These are phyloP conservation scores for Drymonia ruficornis DNA, from an alignment of 2,888 invertebrate species.

Conservation along the genomic window DNA sequence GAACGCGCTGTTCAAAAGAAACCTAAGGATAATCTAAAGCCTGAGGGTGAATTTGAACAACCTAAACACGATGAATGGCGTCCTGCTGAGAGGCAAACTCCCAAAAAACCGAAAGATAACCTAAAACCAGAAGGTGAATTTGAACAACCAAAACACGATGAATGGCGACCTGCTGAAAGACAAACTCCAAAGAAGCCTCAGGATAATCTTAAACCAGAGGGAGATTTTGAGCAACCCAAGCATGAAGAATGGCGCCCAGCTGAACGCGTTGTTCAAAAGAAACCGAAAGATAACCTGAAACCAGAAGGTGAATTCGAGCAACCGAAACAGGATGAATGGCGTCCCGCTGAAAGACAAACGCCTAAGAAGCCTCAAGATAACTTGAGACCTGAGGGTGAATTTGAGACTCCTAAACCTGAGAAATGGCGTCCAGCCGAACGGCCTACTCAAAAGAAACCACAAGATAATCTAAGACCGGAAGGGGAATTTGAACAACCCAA, in stretches of 20 bases:
- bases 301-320: constrained; percentile 30
- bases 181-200: constrained; percentile 54
- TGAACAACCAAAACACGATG: constrained; percentile 65
- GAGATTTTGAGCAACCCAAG: constrained; percentile 66
- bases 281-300: constrained; percentile 24
- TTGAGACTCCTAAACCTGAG: constrained; percentile 59
- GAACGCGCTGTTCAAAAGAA: constrained; percentile 67
- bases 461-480: constrained; percentile 86
- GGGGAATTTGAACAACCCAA: constrained; percentile 82
- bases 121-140: constrained; percentile 86
- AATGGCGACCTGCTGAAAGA: constrained; percentile 66
- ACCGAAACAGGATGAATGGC: constrained; percentile 29
- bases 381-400: constrained; percentile 21
- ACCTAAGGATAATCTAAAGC: constrained; percentile 83
- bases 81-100: constrained; percentile 77
- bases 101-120: constrained; percentile 82
- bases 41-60: constrained; percentile 84
- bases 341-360: constrained; percentile 20
- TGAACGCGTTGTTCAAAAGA: constrained; percentile 15
- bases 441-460: constrained; percentile 78
- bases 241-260: constrained; percentile 40
- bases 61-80: constrained; percentile 66
- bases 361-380: constrained; percentile 24
- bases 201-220: constrained; percentile 85
- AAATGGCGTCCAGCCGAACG: constrained; percentile 75